phyloP scores from a whole-genome alignment of 2,113 vertebrate species.

The Rattus norvegicus region GRCr8 NC_086036.1:35044501-35045000 shows the following conservation, averaged over 20 bases:
- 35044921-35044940: neutral
- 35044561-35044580: neutral
- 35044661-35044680: neutral
- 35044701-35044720: neutral
- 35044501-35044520: neutral
- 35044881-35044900: neutral
- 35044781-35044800: neutral
- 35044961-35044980: neutral
- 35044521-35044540: neutral
- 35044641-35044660: neutral
- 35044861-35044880: neutral
- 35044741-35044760: neutral
- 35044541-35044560: neutral
- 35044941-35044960: neutral
- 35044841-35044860: neutral
- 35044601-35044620: neutral
- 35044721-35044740: neutral
- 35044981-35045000: neutral
- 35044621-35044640: neutral
- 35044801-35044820: neutral
- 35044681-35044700: neutral
- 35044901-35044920: slow-evolving; percentile 22
- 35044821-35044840: neutral
- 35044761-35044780: neutral
- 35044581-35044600: neutral